These are phyloP conservation scores for Dendrocincla fuliginosa DNA, from an alignment of 2,797 vertebrate genomes.

Conservation along the genomic window DNA sequence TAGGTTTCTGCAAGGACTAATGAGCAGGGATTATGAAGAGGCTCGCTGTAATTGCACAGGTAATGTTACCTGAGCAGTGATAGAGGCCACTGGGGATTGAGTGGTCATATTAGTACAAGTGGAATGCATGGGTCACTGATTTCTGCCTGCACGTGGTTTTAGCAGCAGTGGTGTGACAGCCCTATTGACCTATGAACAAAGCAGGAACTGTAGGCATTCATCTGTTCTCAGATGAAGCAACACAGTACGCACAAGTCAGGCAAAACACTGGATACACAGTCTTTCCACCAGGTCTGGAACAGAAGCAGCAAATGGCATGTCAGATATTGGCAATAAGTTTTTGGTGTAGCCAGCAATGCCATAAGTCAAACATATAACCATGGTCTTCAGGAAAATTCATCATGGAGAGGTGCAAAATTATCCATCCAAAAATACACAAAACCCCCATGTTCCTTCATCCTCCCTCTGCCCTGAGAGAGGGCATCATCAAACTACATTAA, in stretches of 20 bases:
- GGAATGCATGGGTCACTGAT: not conserved
- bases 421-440: not conserved
- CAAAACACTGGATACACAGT: not conserved
- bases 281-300: not conserved
- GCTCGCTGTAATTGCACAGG: not conserved
- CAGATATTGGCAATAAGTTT: not conserved
- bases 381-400: not conserved
- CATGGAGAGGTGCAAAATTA: not conserved
- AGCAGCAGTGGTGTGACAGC: not conserved
- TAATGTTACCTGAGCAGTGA: not conserved
- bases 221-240: not conserved
- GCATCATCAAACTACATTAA: not conserved
- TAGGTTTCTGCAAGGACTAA: not conserved
- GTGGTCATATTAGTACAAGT: not conserved
- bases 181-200: not conserved
- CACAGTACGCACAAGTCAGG: not conserved
- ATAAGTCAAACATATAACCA: not conserved
- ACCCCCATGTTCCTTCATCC: fast-evolving
- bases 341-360: not conserved
- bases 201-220: not conserved
- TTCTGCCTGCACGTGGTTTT: not conserved
- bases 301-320: not conserved
- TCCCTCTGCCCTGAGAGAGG: not conserved
- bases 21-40: not conserved
- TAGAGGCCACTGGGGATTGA: not conserved